These are phyloP conservation scores for Thalassoma bifasciatum DNA, from an alignment of 2,113 vertebrate genomes.

Conservation along the genomic window DNA sequence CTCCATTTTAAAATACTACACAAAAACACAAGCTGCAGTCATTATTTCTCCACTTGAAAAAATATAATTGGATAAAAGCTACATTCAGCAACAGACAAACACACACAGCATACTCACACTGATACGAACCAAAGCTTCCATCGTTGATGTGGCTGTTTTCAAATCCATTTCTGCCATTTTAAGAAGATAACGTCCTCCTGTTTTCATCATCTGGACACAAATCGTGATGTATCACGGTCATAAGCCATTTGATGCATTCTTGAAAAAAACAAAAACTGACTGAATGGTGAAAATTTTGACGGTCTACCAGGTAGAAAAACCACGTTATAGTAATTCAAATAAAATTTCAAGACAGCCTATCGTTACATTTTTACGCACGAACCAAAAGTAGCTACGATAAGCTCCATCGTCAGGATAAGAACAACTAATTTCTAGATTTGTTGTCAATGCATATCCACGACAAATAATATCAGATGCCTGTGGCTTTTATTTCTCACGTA, in stretches of 20 bases:
- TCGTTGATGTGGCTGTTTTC: slow-evolving; percentile 70
- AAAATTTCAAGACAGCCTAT: slow-evolving; percentile 5
- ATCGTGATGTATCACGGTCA: slow-evolving; percentile 20
- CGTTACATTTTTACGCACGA: slow-evolving; percentile 19
- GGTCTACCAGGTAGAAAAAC: background rate
- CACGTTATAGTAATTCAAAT: background rate
- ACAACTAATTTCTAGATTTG: background rate
- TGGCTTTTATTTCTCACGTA: slow-evolving; percentile 58
- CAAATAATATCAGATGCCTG: slow-evolving; percentile 57
- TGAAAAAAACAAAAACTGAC: background rate
- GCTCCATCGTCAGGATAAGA: background rate
- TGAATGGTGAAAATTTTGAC: background rate
- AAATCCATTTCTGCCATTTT: slow-evolving; percentile 76
- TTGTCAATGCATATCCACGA: slow-evolving; percentile 4
- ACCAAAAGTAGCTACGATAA: background rate
- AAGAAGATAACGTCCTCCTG: slow-evolving; percentile 47
- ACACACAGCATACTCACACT: slow-evolving; percentile 70
- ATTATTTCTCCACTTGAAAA: background rate
- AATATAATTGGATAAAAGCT: background rate
- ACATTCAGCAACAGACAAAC: background rate
- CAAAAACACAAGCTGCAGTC: background rate
- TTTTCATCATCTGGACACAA: slow-evolving; percentile 62
- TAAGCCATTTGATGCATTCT: slow-evolving; percentile 25
- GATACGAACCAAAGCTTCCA: slow-evolving; percentile 78
- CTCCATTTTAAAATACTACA: background rate